Conservation (phyloP, 2,888 invertebrate genomes). For the Lithophane ornitopus region DNA sequence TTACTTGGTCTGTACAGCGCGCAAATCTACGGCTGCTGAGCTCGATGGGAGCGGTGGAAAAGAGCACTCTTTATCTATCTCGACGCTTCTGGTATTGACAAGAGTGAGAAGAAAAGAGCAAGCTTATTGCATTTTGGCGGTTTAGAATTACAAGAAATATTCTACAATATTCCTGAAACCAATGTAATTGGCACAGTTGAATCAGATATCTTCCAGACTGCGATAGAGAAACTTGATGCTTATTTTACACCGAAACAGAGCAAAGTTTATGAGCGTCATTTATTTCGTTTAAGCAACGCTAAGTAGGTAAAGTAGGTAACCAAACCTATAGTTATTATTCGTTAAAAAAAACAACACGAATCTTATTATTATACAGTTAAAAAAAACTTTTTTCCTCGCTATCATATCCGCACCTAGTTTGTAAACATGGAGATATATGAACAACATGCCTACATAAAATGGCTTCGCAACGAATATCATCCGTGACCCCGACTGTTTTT, state of each 20-base stretch:
- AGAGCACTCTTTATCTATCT: no score
- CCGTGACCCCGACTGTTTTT: slow-evolving; percentile 50
- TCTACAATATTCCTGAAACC: not conserved
- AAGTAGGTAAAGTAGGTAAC: not conserved
- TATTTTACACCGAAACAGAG: not conserved
- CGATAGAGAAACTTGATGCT: not conserved
- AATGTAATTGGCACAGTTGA: not conserved
- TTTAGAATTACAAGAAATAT: not conserved
- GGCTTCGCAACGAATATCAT: slow-evolving; percentile 13
- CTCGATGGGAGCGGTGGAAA: not conserved
- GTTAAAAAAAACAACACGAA: not conserved
- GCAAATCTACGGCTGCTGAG: no score
- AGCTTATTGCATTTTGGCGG: not conserved
- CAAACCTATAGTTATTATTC: not conserved
- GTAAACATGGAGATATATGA: not conserved
- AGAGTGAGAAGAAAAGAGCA: not conserved
- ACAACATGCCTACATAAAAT: not conserved
- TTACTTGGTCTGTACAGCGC: no score
- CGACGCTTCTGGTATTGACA: not conserved
- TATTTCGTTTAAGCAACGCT: not conserved
- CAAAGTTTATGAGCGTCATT: not conserved
- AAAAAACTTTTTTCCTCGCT: not conserved
- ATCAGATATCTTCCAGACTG: not conserved
- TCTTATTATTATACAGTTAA: not conserved
- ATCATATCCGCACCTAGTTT: not conserved